Percentiles rank a stretch among this genome's conserved stretches.
Conservation (phyloP, 1,140 invertebrate genomes). For the Oncopeltus fasciatus region DNA sequence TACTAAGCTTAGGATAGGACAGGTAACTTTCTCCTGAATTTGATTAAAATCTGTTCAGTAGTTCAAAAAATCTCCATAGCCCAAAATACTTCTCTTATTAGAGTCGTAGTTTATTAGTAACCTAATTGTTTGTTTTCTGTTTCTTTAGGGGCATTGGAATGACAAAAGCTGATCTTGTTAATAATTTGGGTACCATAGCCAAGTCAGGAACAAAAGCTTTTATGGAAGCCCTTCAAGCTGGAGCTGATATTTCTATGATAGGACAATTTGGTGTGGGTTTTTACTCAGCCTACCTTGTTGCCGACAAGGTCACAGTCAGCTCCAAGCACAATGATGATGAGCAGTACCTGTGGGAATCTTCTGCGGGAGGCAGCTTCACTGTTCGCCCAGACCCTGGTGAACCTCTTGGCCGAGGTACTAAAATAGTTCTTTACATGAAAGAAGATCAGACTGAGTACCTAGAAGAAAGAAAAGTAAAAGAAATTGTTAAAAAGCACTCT, state of each 20-base stretch:
- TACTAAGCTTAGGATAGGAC: not conserved
- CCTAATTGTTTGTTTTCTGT: not conserved
- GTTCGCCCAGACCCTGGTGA: constrained; percentile 42
- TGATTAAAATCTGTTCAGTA: not conserved
- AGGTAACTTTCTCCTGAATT: not conserved
- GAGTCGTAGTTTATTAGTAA: not conserved
- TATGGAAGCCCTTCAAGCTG: constrained; percentile 73
- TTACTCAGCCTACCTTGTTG: constrained; percentile 92
- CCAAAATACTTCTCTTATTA: not conserved
- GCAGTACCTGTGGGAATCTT: constrained; percentile 65
- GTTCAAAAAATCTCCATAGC: not conserved
- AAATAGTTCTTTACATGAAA: constrained; percentile 60
- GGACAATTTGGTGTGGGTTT: constrained; percentile 83
- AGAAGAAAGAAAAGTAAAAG: constrained; percentile 87
- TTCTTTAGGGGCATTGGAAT: constrained; percentile 57
- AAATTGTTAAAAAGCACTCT: constrained; percentile 96
- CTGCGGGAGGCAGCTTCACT: constrained; percentile 68
- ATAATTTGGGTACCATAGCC: constrained; percentile 77
- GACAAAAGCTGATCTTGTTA: constrained; percentile 76
- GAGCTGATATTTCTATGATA: constrained; percentile 80
- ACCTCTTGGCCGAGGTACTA: constrained; percentile 55
- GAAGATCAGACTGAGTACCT: constrained; percentile 69
- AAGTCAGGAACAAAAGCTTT: constrained; percentile 83
- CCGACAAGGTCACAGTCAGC: constrained; percentile 82
- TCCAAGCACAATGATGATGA: constrained; percentile 91